Evolutionary conservation across 2,113 vertebrate species (phyloP).

Genomic region (Thalassarche chlororhynchos): DNA sequence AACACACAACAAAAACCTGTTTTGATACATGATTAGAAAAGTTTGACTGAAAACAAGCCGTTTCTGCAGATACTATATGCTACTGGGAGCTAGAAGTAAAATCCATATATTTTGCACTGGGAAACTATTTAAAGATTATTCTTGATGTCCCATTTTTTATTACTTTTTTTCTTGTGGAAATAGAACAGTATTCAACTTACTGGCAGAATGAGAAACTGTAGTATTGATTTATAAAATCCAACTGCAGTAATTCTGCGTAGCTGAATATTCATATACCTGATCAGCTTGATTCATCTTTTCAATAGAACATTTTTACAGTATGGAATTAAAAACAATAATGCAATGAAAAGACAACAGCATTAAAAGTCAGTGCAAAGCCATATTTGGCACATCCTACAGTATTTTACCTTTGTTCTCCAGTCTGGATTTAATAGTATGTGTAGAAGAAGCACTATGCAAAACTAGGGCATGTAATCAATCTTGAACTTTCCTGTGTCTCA

Average conservation of each 20-base stretch:
- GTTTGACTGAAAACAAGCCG: neutral
- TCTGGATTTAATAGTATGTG: neutral
- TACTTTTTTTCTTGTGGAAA: neutral
- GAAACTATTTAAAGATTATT: neutral
- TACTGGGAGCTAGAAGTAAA: neutral
- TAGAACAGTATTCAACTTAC: neutral
- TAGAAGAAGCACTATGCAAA: neutral
- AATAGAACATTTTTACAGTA: neutral
- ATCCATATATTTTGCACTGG: neutral
- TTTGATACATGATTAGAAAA: neutral
- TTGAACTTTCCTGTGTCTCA: neutral
- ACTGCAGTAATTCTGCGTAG: neutral
- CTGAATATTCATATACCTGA: neutral
- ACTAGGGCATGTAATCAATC: neutral
- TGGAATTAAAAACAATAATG: neutral
- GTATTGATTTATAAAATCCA: neutral
- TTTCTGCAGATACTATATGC: neutral
- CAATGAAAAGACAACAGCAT: neutral
- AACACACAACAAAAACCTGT: neutral
- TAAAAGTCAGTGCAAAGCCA: neutral
- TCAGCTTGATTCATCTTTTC: neutral
- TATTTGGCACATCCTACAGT: neutral
- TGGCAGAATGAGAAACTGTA: neutral
- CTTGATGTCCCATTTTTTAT: neutral
- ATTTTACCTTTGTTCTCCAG: neutral